Percentiles rank a stretch among this genome's conserved stretches.
phyloP scores from a whole-genome alignment of 2,888 invertebrate species.

The Lydus trimaculatus region DNA sequence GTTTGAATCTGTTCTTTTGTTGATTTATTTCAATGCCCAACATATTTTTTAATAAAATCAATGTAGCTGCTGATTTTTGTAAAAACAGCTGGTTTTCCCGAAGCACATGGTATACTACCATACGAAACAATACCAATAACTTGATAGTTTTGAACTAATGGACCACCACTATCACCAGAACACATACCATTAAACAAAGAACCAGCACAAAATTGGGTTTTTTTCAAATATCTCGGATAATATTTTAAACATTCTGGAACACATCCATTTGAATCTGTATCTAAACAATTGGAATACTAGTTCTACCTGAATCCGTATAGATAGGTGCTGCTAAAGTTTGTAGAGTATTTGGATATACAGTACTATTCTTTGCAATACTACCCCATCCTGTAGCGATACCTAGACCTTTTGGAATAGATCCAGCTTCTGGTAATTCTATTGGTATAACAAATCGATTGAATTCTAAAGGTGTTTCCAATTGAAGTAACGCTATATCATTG shows the following conservation, averaged over 20 bases:
- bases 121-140: conserved; percentile 67
- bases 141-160: conserved; percentile 56
- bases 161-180: conserved; percentile 66
- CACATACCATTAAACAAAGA: conserved; percentile 62
- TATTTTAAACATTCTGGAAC: too few relatives aligned
- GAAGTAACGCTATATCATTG: conserved; percentile 64
- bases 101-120: conserved; percentile 65
- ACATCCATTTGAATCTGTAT: not conserved
- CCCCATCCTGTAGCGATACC: not conserved
- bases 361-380: too few relatives aligned
- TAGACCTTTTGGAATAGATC: not conserved
- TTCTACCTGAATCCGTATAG: too few relatives aligned
- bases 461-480: conserved; percentile 46
- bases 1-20: too few relatives aligned
- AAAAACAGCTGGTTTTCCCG: conserved; percentile 61
- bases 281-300: not conserved
- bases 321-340: not conserved
- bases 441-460: too few relatives aligned
- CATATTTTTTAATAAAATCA: not conserved
- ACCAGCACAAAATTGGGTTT: conserved; percentile 65
- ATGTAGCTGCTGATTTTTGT: conserved; percentile 61
- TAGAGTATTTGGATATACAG: not conserved
- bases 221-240: conserved; percentile 9
- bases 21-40: not conserved
- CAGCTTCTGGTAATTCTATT: not conserved